A percentile compares a stretch with the other conserved stretches of the same genome.
These are phyloP conservation scores for Chymomyza costata DNA, from an alignment of 1,140 invertebrate species.

Conservation along the genomic window DNA sequence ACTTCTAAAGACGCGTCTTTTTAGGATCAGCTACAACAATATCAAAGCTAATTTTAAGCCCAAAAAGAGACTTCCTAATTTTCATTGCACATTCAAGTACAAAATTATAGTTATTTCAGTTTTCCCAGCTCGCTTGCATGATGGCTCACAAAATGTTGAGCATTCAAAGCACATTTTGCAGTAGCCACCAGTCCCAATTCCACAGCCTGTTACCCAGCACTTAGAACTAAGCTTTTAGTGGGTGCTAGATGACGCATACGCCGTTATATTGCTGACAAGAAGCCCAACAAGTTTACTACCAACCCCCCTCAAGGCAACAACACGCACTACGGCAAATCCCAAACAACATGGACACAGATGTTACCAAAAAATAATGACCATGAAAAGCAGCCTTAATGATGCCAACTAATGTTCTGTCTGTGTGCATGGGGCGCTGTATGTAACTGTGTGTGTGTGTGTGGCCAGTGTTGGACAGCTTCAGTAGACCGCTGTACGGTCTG, in stretches of 20 bases:
- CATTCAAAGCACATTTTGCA: constrained; percentile 8
- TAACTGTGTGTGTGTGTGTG: background rate
- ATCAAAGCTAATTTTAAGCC: too few relatives aligned
- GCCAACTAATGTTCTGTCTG: constrained; percentile 68
- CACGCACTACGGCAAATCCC: constrained; percentile 54
- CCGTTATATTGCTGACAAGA: constrained; percentile 58
- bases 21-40: too few relatives aligned
- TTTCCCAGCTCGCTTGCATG: too few relatives aligned
- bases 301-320: background rate
- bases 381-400: constrained; percentile 75
- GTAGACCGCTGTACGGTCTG: background rate
- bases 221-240: constrained; percentile 64
- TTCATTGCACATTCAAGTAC: too few relatives aligned
- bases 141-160: constrained; percentile 4
- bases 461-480: background rate
- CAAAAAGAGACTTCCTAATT: too few relatives aligned
- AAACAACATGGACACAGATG: constrained; percentile 68
- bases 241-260: constrained; percentile 63
- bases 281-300: constrained; percentile 13
- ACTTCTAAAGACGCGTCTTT: too few relatives aligned
- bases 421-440: constrained; percentile 8
- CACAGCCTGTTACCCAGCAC: constrained; percentile 53
- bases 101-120: too few relatives aligned
- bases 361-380: constrained; percentile 75
- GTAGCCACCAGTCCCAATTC: constrained; percentile 26